Percentiles rank a stretch among this genome's conserved stretches.
Conservation (phyloP, 2,113 vertebrate genomes). For the Nematolebias whitei region DNA sequence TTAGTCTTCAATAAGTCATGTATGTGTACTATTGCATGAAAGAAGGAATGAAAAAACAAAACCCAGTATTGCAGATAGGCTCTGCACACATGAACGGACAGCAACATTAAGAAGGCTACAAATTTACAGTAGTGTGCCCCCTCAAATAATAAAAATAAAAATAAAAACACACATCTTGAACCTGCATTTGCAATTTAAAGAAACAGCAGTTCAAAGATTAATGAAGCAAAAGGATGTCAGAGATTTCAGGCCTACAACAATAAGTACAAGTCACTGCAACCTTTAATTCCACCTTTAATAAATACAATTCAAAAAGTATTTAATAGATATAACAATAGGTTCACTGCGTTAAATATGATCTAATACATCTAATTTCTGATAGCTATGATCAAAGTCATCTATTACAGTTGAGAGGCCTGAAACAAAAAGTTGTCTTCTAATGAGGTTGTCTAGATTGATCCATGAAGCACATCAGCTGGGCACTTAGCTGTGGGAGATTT, state of each 20-base stretch:
- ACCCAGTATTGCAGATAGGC: slow-evolving; percentile 8
- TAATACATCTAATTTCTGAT: slow-evolving; percentile 13
- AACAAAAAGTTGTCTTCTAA: slow-evolving; percentile 25
- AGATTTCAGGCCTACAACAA: neutral
- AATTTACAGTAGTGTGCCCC: neutral
- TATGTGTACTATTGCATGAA: slow-evolving; percentile 36
- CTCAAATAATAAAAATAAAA: neutral
- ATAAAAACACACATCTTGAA: slow-evolving; percentile 3
- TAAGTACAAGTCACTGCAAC: neutral
- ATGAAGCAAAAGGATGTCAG: neutral
- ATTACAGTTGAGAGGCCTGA: slow-evolving; percentile 11
- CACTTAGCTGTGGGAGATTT: slow-evolving; percentile 19
- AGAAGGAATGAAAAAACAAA: slow-evolving; percentile 20
- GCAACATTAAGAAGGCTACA: slow-evolving; percentile 14
- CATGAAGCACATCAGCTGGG: slow-evolving; percentile 38
- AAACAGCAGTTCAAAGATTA: slow-evolving; percentile 3
- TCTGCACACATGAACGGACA: slow-evolving; percentile 5
- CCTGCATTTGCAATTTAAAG: neutral
- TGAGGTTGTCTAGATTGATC: slow-evolving; percentile 34
- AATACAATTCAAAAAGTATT: neutral
- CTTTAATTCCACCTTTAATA: neutral
- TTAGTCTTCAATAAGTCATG: slow-evolving; percentile 34
- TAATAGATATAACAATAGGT: neutral
- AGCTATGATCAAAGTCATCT: slow-evolving; percentile 14
- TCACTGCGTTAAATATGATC: neutral